Evolutionary conservation across 2,113 vertebrate species (phyloP), one percentile per base, ranked within the genome.

Genomic region (Morone chrysops): DNA sequence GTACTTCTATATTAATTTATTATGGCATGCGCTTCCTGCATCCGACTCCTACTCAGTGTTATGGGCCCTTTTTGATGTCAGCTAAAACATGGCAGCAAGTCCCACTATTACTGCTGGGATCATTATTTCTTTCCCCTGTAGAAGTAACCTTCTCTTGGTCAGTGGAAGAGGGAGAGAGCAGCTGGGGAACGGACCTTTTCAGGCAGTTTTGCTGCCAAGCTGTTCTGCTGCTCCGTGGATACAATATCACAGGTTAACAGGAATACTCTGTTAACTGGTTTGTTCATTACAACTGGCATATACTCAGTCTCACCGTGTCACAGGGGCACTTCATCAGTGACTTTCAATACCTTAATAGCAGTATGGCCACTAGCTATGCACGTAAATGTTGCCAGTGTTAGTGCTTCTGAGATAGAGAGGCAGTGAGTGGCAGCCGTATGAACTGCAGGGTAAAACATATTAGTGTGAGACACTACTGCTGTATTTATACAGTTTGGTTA

Each of bases 241-340:
- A 12, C 2, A 31, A 3, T 45, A 12, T 22, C 47, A 10, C 36
- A 47, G 22, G 76, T 70, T 62, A 75, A 67, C 41, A 10, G 41
- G 5, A 31, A 59, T 57, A 47, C n/a, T 76, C 22, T 78, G 73
- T 70, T 40, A 51, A 62, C 25, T 43, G 20, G n/a, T 75, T 83
- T 83, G 65, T 90, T 78, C 62, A 74, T 71, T 41, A 65, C 70
- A 83, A 14, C 22, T 14, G 62, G 47, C 16, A 66, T 41, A 59
- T 41, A 59, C 65, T 81, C 78, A 17, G 71, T 83, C 66, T 66
- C 53, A 20, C 5, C 38, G 47, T 83, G 63, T 81, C 85, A 81
- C 9, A 56, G 67, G 71, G 78, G 11, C 69, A 76, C 31, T 70
- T 54, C 69, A 70, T 68, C 50, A 57, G 70, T 59, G 54, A 18